A percentile compares a stretch with the other conserved stretches of the same genome.
Evolutionary conservation across 2,888 invertebrate species (phyloP).

Genomic region (Junonia oenone): DNA sequence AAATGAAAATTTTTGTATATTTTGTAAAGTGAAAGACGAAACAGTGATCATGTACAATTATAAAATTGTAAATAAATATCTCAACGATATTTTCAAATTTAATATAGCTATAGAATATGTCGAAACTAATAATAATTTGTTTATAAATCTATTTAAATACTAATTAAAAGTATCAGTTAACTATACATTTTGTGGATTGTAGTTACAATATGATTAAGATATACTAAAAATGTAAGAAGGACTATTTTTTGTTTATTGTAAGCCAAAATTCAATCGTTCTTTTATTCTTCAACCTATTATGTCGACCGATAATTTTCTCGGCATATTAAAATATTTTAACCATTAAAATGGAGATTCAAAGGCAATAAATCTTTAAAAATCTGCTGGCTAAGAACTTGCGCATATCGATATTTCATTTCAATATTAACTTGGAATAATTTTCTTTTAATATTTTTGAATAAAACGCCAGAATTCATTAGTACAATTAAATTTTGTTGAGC

Average conservation of each 20-base stretch:
- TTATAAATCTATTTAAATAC: neutral
- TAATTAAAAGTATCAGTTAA: neutral
- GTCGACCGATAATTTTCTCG: too few species aligned
- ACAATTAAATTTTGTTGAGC: too few species aligned
- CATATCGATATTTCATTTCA: too few species aligned
- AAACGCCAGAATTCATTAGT: too few species aligned
- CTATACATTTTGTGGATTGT: too few species aligned
- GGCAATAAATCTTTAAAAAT: too few species aligned
- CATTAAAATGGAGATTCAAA: too few species aligned
- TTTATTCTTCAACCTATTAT: too few species aligned
- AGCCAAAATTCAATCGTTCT: neutral
- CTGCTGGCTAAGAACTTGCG: too few species aligned
- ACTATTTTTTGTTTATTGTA: neutral
- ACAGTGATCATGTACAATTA: slow-evolving; percentile 49
- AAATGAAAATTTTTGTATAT: slow-evolving; percentile 59
- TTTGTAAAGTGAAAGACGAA: slow-evolving; percentile 62
- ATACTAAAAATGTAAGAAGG: neutral
- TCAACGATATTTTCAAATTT: neutral
- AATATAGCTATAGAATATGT: neutral
- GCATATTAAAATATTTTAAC: too few species aligned
- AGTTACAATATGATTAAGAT: neutral
- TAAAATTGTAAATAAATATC: neutral
- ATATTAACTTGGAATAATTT: too few species aligned
- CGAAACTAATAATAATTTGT: neutral
- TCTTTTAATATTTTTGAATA: too few species aligned